Percentiles rank a stretch among this genome's conserved stretches.
phyloP scores from a whole-genome alignment of 2,888 invertebrate species.

The Bedellia somnulentella region DNA sequence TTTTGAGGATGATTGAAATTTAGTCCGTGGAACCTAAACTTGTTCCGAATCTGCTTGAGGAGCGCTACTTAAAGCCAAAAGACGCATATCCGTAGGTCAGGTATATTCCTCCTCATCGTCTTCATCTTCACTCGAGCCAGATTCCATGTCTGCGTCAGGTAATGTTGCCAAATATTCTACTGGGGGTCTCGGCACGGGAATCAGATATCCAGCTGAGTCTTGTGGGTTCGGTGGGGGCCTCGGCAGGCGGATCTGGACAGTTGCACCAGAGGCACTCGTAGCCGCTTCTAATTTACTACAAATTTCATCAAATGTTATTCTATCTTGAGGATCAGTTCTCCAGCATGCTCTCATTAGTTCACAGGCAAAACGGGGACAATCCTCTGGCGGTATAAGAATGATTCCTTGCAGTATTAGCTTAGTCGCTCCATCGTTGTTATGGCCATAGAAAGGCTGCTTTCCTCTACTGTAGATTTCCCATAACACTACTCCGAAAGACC shows the following conservation, averaged over 20 bases:
- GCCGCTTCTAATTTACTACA: slow-evolving; percentile 64
- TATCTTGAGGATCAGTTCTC: slow-evolving; percentile 77
- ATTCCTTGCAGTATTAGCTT: slow-evolving; percentile 78
- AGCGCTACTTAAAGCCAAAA: too few relatives aligned
- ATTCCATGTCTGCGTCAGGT: slow-evolving; percentile 34
- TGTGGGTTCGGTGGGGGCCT: slow-evolving; percentile 60
- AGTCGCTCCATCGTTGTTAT: slow-evolving; percentile 84
- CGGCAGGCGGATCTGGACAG: slow-evolving; percentile 29
- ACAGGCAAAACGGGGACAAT: slow-evolving; percentile 71
- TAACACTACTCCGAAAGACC: slow-evolving; percentile 90
- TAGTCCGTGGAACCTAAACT: too few relatives aligned
- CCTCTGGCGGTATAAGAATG: slow-evolving; percentile 77
- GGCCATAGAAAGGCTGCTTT: slow-evolving; percentile 91
- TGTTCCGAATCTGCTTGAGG: too few relatives aligned
- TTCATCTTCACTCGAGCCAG: slow-evolving; percentile 35
- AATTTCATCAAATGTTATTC: slow-evolving; percentile 73
- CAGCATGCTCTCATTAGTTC: slow-evolving; percentile 80
- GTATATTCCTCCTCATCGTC: slow-evolving; percentile 38
- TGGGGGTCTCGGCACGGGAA: slow-evolving; percentile 58
- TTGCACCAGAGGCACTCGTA: slow-evolving; percentile 24
- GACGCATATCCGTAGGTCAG: slow-evolving; percentile 26
- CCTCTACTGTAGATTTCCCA: slow-evolving; percentile 94
- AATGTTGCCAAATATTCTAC: slow-evolving; percentile 60
- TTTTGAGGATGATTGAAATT: too few relatives aligned
- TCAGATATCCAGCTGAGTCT: slow-evolving; percentile 69